Percentiles rank a stretch among this genome's conserved stretches.
These are phyloP conservation scores for Lutra lutra DNA, from an alignment of 2,797 vertebrate genomes.

Conservation along the genomic window DNA sequence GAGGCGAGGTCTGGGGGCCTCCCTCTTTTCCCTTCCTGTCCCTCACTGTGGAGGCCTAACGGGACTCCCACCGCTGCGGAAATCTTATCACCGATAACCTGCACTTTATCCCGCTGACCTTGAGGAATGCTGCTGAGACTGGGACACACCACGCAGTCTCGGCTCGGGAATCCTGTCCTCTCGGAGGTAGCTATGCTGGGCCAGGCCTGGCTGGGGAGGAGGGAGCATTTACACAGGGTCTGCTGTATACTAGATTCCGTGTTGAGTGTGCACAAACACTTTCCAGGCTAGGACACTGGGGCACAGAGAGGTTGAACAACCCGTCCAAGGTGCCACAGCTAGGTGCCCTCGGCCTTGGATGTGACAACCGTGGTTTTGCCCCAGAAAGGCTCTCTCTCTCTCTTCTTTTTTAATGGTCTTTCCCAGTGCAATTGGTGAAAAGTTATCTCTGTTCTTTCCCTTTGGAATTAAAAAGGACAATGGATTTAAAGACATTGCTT, in stretches of 20 bases:
- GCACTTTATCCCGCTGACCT: slow-evolving; percentile 59
- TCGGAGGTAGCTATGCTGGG: neutral
- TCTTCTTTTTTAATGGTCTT: neutral
- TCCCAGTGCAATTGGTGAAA: neutral
- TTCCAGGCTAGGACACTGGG: neutral
- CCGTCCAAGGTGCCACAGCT: neutral
- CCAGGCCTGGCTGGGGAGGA: neutral
- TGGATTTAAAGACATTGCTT: neutral
- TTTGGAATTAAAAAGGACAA: slow-evolving; percentile 1
- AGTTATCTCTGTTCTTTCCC: neutral
- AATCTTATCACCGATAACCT: slow-evolving; percentile 60
- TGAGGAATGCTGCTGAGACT: slow-evolving; percentile 24
- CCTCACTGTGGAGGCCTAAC: neutral
- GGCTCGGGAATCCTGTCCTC: neutral
- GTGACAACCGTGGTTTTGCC: neutral
- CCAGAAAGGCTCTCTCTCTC: neutral
- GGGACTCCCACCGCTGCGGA: slow-evolving; percentile 54
- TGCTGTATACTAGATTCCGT: neutral
- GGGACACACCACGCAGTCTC: neutral
- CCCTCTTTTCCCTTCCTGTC: slow-evolving; percentile 27
- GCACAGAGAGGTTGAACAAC: neutral
- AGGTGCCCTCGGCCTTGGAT: neutral
- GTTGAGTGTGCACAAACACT: neutral
- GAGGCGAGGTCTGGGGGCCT: neutral
- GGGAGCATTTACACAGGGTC: neutral